Evolutionary conservation across 2,113 vertebrate genomes (phyloP), one percentile per base, ranked within the genome.

Genomic region (Proterorhinus semilunaris): DNA sequence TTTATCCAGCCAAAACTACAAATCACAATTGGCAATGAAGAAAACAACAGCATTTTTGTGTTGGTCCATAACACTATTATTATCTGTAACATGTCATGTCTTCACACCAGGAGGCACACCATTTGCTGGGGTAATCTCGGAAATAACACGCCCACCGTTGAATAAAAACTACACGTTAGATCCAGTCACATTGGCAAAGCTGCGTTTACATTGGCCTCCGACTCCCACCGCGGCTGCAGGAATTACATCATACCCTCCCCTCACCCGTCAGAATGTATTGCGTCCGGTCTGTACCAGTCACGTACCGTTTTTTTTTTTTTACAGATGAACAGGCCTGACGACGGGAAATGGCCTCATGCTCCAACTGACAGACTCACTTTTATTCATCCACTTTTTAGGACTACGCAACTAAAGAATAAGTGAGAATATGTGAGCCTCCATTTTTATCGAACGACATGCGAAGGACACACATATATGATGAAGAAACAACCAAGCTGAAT

Each of bases 181-280:
- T 63, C 17, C 36, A 21, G 68, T 36, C 51, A 46, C 10, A 57
- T 21, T 66, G 51, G 42, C 21, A 46, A 4, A 45, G 59, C 50
- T 55, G 51, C 17, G 44, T 76, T 65, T 65, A 44, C 52, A 57
- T 63, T 57, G 45, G 53, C 44, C 46, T 13, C 13, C 6, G n/a
- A 43, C 11, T 17, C 58, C 17, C 71, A 27, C 51, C 8, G 47
- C 15, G 2, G 2, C 46, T 10, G 46, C 17, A 55, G 45, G 44
- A 63, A 11, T 49, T 3, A 43, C 16, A 27, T 77, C 54, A 74
- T 42, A 52, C 49, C 16, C 21, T 45, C 9, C 9, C 49, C n/a
- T n/a, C 55, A 43, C 17, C 42, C 13, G 45, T 21, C 15, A 64
- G 21, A 5, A 36, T 42, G 36, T 61, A 15, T 61, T 61, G 5